Percentiles rank a stretch among this genome's conserved stretches.
Evolutionary conservation across 2,797 vertebrate species (phyloP).

Genomic region (Trematomus bernacchii): DNA sequence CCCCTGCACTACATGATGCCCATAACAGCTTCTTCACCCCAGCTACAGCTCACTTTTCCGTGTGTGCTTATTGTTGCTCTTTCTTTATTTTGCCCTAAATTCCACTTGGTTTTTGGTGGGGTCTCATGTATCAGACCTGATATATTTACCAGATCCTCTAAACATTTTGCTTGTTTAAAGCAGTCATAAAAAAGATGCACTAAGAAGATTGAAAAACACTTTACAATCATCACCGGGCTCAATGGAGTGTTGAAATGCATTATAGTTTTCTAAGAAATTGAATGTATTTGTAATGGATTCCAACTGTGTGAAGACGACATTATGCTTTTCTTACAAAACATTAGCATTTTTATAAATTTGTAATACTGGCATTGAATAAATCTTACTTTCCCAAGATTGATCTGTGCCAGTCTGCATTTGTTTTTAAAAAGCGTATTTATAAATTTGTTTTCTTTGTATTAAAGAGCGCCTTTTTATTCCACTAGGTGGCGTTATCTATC

Average conservation of each 20-base stretch:
- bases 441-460: background rate
- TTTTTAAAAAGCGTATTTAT: background rate
- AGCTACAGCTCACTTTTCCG: slow-evolving; percentile 17
- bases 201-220: slow-evolving; percentile 54
- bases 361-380: slow-evolving; percentile 83
- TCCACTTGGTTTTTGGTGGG: slow-evolving; percentile 39
- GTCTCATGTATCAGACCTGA: slow-evolving; percentile 27
- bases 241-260: slow-evolving; percentile 64
- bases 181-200: slow-evolving; percentile 61
- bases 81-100: slow-evolving; percentile 33
- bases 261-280: slow-evolving; percentile 79
- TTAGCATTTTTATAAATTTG: slow-evolving; percentile 82
- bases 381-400: slow-evolving; percentile 76
- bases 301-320: slow-evolving; percentile 66
- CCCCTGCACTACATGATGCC: slow-evolving; percentile 14
- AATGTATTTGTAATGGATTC: slow-evolving; percentile 84
- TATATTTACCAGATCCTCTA: slow-evolving; percentile 50
- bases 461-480: slow-evolving; percentile 14
- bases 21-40: slow-evolving; percentile 8
- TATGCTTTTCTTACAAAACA: slow-evolving; percentile 75
- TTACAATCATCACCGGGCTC: slow-evolving; percentile 61
- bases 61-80: slow-evolving; percentile 20
- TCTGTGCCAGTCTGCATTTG: slow-evolving; percentile 8
- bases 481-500: slow-evolving; percentile 58
- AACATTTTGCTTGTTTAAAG: slow-evolving; percentile 52